These are phyloP conservation scores for Tipula vernalis DNA, from an alignment of 2,888 invertebrate species.

Conservation along the genomic window DNA sequence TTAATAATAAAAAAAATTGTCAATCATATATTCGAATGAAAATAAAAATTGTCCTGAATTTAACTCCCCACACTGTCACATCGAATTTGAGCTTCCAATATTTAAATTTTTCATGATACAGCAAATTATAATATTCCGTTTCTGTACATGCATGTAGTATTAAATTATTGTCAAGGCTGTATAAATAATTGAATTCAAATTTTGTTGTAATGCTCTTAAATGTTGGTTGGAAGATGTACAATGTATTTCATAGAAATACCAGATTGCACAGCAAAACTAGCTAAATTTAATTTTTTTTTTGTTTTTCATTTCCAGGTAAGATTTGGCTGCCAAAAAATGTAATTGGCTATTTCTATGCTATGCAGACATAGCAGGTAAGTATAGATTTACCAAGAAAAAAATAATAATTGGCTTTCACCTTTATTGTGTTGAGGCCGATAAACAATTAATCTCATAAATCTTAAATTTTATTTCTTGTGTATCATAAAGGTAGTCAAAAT, in stretches of 20 bases:
- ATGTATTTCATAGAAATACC: no score
- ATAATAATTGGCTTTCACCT: neutral
- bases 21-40: neutral
- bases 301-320: neutral
- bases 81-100: neutral
- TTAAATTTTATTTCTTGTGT: neutral
- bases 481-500: neutral
- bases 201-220: neutral
- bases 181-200: neutral
- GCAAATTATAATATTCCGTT: neutral
- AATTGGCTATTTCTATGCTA: neutral
- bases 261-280: no score
- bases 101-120: neutral
- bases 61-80: neutral
- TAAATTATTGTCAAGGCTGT: neutral
- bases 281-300: no score
- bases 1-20: neutral
- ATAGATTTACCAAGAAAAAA: neutral
- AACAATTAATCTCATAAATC: neutral
- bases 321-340: neutral
- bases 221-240: no score
- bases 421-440: neutral
- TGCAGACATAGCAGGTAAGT: neutral
- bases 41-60: neutral
- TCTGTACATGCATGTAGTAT: neutral